Percentiles rank a stretch among this genome's conserved stretches.
Evolutionary conservation across 1,140 invertebrate genomes (phyloP).

Genomic region (Archivesica marissinica): DNA sequence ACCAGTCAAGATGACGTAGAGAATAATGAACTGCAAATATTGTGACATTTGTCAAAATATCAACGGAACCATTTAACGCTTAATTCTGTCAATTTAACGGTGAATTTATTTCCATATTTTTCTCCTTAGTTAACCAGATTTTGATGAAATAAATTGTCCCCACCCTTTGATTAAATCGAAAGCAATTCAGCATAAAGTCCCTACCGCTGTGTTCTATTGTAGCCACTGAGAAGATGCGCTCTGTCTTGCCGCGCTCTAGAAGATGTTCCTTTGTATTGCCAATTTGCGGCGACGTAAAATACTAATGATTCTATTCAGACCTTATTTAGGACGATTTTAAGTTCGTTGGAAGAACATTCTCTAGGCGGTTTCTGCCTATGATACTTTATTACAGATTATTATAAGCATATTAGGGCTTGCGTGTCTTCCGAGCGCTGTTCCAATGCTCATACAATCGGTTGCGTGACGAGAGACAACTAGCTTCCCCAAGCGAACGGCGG

Average conservation of each 20-base stretch:
- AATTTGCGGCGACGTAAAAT: constrained; percentile 35
- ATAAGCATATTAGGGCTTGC: constrained; percentile 75
- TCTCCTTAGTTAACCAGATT: constrained; percentile 57
- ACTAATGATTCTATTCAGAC: constrained; percentile 71
- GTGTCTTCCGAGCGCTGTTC: constrained; percentile 49
- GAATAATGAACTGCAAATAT: neutral
- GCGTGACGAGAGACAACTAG: constrained; percentile 35
- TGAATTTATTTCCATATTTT: constrained; percentile 63
- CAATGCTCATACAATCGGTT: constrained; percentile 25
- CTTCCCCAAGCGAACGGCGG: constrained; percentile 22
- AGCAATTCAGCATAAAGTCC: constrained; percentile 11
- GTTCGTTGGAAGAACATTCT: constrained; percentile 60
- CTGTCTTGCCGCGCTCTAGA: neutral
- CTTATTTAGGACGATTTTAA: constrained; percentile 69
- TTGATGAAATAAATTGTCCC: constrained; percentile 57
- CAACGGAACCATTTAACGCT: constrained; percentile 39
- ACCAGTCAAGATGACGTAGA: constrained; percentile 16
- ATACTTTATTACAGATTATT: constrained; percentile 76
- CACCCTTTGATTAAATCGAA: constrained; percentile 18
- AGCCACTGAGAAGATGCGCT: neutral
- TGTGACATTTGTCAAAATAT: constrained; percentile 36
- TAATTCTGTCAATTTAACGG: constrained; percentile 57
- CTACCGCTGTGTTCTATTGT: constrained; percentile 39
- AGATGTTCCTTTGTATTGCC: constrained; percentile 3
- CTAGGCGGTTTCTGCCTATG: constrained; percentile 54